These are phyloP conservation scores for Triplophysa yarkandensis DNA, from an alignment of 2,797 vertebrate genomes.

Conservation along the genomic window DNA sequence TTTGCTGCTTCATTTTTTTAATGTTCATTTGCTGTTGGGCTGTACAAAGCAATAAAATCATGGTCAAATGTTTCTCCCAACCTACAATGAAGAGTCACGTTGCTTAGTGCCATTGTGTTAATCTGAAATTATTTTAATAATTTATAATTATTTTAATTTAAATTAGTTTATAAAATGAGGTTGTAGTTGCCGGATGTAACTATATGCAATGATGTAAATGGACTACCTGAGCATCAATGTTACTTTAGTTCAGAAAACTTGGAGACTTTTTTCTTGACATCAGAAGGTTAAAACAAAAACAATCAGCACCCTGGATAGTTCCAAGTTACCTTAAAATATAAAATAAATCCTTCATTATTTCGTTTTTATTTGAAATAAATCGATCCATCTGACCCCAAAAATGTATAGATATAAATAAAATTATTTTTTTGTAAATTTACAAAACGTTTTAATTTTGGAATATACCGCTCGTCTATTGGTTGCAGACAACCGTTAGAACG, in stretches of 20 bases:
- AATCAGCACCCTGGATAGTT: constrained; percentile 8
- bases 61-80: background rate
- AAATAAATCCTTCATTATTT: background rate
- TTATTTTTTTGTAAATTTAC: background rate
- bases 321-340: background rate
- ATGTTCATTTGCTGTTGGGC: constrained; percentile 29
- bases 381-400: background rate
- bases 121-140: background rate
- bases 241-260: too few relatives aligned
- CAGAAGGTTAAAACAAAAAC: background rate
- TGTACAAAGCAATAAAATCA: constrained; percentile 56
- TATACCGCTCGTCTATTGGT: constrained; percentile 8
- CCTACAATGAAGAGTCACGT: background rate
- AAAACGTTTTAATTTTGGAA: background rate
- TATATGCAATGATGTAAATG: background rate
- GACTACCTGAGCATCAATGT: too few relatives aligned
- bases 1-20: background rate
- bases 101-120: background rate
- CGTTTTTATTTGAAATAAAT: background rate
- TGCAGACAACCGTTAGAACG: background rate
- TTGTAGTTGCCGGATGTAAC: background rate
- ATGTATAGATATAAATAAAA: background rate
- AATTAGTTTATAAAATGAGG: background rate
- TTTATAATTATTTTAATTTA: background rate
- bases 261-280: too few relatives aligned